Conservation (phyloP, 2,797 vertebrate genomes). For the Premnoplex brunnescens region DNA sequence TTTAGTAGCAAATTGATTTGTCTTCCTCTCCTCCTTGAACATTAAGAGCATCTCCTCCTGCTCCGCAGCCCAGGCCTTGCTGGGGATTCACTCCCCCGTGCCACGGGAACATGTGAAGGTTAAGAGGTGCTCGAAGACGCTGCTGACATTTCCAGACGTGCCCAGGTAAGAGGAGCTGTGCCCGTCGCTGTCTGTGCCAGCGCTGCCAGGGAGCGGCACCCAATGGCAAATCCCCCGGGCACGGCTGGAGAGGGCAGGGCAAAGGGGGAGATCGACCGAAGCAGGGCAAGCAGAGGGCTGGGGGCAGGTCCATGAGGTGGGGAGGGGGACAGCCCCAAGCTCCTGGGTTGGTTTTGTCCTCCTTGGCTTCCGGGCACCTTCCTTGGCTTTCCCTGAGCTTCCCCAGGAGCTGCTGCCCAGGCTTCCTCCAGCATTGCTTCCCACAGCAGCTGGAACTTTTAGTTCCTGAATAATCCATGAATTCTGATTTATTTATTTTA, state of each 20-base stretch:
- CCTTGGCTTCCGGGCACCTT: accelerated
- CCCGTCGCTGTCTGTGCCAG: accelerated
- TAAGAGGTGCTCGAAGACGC: slow-evolving; percentile 20
- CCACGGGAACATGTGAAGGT: neutral
- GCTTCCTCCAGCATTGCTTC: accelerated
- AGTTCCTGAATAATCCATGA: neutral
- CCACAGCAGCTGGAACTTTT: neutral
- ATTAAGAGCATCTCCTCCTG: neutral
- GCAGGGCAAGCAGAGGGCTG: neutral
- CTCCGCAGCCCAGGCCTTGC: neutral
- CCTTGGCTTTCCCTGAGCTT: neutral
- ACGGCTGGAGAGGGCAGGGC: neutral
- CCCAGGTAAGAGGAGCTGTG: neutral
- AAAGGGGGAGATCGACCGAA: neutral
- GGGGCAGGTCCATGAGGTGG: neutral
- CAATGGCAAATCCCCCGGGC: accelerated
- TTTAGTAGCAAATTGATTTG: neutral
- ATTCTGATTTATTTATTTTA: neutral
- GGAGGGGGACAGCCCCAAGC: accelerated
- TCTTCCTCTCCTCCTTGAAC: neutral
- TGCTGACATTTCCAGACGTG: neutral
- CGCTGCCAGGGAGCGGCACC: neutral
- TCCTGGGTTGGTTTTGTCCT: neutral
- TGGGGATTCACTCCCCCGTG: accelerated
- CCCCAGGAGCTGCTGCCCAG: neutral